Base-by-base conservation (phyloP, 2,888 invertebrate species). In the Xanthorhoe spadicearia region DNA sequence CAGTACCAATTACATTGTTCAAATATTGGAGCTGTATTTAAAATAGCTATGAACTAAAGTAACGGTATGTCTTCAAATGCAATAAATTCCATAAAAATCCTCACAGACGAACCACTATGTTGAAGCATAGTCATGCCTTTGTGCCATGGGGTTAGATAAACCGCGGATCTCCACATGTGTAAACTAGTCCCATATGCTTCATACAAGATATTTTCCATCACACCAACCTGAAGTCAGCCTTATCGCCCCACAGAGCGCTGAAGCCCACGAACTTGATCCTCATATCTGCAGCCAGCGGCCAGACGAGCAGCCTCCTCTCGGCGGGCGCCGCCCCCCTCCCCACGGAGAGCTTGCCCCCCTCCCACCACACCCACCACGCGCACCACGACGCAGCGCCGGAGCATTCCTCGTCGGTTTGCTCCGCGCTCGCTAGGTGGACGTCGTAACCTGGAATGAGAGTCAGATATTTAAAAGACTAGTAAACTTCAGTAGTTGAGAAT, bases 361-460 rank as follows among this genome's bases (percentile, higher is more conserved):
- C 95, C 95, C 95, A 95, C 83, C 94, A 94, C n/a, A 95, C 92
- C 95, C 95, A 95, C 90, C 95, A 95, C 0, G 95, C 94, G 67
- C 94, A 93, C 93, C 95, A 95, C 0, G 94, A 88, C 35, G 81
- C 83, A 68, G 93, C 74, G 0, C 87, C 83, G 0, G 87, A 77
- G 28, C 92, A 92, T 70, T 94, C 93, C 0, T 94, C 94, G 19
- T 95, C 89, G 7, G 94, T 94, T 38, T 95, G 95, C 61, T 94
- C 91, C 0, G 93, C 93, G 67, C 94, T 94, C 17, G 94, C 93
- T 60, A 95, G 80, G 72, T 95, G 95, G 10, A 95, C 94, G 48
- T 95, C 95, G 76, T 95, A 95, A 0, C 94, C 95, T 95, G 85
- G 18, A 86, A 50, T 49, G n/a, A n/a, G n/a, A n/a, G n/a, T n/a